Evolutionary conservation across 2,888 invertebrate genomes (phyloP).

Genomic region (Marronus borbonicus): DNA sequence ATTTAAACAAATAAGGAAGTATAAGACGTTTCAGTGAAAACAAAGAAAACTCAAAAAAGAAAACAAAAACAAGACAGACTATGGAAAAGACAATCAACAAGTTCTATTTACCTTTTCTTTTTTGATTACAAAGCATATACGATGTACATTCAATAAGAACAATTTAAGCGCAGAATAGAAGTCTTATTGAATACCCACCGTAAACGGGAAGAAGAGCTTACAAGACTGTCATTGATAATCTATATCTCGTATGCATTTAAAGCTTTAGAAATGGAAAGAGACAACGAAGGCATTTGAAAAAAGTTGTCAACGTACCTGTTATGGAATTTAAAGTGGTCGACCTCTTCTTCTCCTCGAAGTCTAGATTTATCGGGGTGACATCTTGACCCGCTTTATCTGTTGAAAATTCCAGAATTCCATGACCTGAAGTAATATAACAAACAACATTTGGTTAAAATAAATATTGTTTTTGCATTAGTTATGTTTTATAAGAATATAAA

Average conservation of each 20-base stretch:
- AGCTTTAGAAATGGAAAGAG: constrained; percentile 33
- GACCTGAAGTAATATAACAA: constrained; percentile 68
- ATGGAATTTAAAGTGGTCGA: constrained; percentile 84
- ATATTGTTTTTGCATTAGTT: too few species aligned
- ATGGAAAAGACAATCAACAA: constrained; percentile 35
- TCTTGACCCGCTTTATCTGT: constrained; percentile 91
- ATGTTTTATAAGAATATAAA: too few species aligned
- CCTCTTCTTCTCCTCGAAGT: constrained; percentile 80
- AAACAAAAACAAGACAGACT: constrained; percentile 41
- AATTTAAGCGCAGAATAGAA: background rate
- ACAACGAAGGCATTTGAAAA: constrained; percentile 4
- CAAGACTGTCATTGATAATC: constrained; percentile 34
- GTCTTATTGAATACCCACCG: constrained; percentile 27
- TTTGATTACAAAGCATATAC: constrained; percentile 42
- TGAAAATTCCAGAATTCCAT: constrained; percentile 87
- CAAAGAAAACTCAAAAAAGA: constrained; percentile 28
- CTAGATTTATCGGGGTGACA: constrained; percentile 88
- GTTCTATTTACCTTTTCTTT: constrained; percentile 42
- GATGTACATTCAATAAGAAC: constrained; percentile 32
- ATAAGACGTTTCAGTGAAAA: constrained; percentile 17
- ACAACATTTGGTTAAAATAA: constrained; percentile 18
- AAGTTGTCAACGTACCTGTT: constrained; percentile 73
- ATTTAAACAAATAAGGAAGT: constrained; percentile 35
- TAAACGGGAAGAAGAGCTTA: constrained; percentile 38
- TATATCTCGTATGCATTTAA: constrained; percentile 31